These are phyloP conservation scores for Eurois occulta DNA, from an alignment of 2,888 invertebrate genomes.

Conservation along the genomic window DNA sequence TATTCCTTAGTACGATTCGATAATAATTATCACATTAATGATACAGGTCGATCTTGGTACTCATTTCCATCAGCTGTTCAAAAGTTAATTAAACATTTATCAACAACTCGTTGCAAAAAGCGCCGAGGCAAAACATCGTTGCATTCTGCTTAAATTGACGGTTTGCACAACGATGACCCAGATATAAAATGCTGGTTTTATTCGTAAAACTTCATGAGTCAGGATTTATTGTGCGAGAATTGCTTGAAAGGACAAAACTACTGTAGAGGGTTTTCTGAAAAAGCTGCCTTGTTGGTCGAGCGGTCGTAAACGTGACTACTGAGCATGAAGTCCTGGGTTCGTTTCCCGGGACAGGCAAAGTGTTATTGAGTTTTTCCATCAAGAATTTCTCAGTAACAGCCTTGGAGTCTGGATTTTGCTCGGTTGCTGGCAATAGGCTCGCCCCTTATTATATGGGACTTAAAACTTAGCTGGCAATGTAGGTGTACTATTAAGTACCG, in stretches of 20 bases:
- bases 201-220: background rate
- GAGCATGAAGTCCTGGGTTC: background rate
- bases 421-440: background rate
- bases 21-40: no score
- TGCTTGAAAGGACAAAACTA: background rate
- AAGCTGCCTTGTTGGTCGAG: background rate
- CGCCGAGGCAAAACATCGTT: constrained; percentile 29
- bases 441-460: background rate
- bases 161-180: constrained; percentile 43
- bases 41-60: no score
- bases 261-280: background rate
- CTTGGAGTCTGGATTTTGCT: background rate
- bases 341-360: background rate
- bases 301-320: background rate
- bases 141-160: constrained; percentile 30
- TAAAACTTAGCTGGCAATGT: background rate
- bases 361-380: background rate
- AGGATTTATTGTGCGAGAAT: constrained; percentile 7
- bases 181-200: constrained; percentile 26
- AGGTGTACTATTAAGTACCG: background rate
- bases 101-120: constrained; percentile 11
- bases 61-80: no score
- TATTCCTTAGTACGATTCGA: no score
- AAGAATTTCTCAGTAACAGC: background rate
- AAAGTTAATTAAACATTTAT: background rate